Evolutionary conservation across 2,113 vertebrate species (phyloP).

Genomic region (Phylloscopus trochilus): DNA sequence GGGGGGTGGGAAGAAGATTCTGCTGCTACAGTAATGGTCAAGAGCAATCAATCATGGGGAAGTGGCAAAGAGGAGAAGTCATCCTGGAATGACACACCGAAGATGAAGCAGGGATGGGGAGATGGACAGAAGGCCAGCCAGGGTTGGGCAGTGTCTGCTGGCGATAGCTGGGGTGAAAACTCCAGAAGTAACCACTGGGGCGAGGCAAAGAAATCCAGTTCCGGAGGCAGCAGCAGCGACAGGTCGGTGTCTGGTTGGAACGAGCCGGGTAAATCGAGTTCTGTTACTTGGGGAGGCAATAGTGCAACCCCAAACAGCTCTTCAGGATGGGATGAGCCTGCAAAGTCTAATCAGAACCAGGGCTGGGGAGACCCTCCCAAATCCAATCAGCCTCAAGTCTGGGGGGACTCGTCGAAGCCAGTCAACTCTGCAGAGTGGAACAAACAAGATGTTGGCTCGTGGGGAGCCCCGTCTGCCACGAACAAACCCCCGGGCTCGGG

Average conservation of each 20-base stretch:
- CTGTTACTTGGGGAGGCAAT: constrained; percentile 85
- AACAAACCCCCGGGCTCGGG: constrained; percentile 75
- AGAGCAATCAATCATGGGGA: constrained; percentile 82
- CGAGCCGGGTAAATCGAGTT: constrained; percentile 80
- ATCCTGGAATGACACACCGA: constrained; percentile 87
- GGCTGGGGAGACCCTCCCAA: constrained; percentile 85
- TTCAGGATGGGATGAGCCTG: constrained; percentile 81
- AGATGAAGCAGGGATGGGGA: constrained; percentile 84
- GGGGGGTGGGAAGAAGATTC: constrained; percentile 80
- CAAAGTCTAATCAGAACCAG: constrained; percentile 80
- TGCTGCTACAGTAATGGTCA: constrained; percentile 79
- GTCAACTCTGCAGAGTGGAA: constrained; percentile 86
- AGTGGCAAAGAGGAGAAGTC: constrained; percentile 80
- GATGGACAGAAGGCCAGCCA: constrained; percentile 75
- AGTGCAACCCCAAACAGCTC: constrained; percentile 76
- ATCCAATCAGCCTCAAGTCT: constrained; percentile 76
- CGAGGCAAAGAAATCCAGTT: constrained; percentile 85
- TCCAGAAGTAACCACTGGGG: constrained; percentile 87
- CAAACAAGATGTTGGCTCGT: constrained; percentile 84
- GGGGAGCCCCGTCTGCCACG: constrained; percentile 71
- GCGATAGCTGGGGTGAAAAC: constrained; percentile 79
- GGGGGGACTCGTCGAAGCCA: constrained; percentile 84
- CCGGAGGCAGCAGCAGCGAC: constrained; percentile 87
- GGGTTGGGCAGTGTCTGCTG: constrained; percentile 77
- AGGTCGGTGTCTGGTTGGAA: constrained; percentile 91